Evolutionary conservation across 2,888 invertebrate genomes (phyloP).

Genomic region (Herminia tarsipennalis): DNA sequence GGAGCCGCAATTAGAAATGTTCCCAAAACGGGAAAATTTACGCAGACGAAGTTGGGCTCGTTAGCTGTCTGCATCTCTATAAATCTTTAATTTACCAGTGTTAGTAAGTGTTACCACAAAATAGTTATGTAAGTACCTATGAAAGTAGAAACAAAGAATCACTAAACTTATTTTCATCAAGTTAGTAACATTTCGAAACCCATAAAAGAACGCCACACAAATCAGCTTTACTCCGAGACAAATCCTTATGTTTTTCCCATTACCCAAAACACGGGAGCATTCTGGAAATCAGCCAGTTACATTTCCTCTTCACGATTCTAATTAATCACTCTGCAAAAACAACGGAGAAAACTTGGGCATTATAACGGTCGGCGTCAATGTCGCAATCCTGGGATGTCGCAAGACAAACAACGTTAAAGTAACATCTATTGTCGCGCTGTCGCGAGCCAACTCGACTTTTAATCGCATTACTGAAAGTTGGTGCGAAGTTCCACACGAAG

Average conservation of each 20-base stretch:
- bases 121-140: too few species aligned
- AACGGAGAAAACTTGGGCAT: slow-evolving; percentile 30
- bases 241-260: slow-evolving; percentile 8
- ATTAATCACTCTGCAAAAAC: slow-evolving; percentile 39
- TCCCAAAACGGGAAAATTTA: too few species aligned
- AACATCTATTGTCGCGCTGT: slow-evolving; percentile 63
- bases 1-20: too few species aligned
- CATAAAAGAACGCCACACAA: background rate
- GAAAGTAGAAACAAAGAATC: too few species aligned
- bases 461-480: slow-evolving; percentile 65
- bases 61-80: too few species aligned
- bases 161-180: background rate
- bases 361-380: slow-evolving; percentile 36
- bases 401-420: slow-evolving; percentile 66
- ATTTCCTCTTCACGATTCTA: slow-evolving; percentile 19
- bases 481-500: slow-evolving; percentile 49
- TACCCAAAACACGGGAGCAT: slow-evolving; percentile 7
- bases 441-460: slow-evolving; percentile 58
- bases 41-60: too few species aligned
- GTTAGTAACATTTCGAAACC: background rate
- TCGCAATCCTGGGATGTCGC: slow-evolving; percentile 30
- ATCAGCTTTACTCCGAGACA: background rate
- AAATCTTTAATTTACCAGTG: too few species aligned
- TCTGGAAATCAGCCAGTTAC: slow-evolving; percentile 12
- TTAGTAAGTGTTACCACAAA: too few species aligned